phyloP scores from a whole-genome alignment of 2,888 invertebrate species.

The Diarsia dahlii region DNA sequence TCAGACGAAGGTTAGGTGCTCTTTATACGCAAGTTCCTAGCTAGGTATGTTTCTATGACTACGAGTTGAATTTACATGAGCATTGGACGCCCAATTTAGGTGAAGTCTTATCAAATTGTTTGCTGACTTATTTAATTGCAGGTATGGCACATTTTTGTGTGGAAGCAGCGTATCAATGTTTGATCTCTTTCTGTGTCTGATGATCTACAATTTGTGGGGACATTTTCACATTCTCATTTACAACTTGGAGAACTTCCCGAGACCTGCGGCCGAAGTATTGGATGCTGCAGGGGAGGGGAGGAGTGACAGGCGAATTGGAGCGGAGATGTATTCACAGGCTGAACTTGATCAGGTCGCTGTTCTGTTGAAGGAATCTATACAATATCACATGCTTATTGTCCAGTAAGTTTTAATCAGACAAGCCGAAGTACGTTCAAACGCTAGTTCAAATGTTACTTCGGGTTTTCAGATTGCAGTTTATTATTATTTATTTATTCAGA shows the following conservation, averaged over 20 bases:
- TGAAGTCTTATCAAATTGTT: neutral
- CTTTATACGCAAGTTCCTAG: neutral
- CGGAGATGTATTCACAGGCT: constrained; percentile 53
- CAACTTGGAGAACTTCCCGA: constrained; percentile 56
- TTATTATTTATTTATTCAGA: too few relatives aligned
- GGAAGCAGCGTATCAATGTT: constrained; percentile 58
- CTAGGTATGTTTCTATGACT: neutral
- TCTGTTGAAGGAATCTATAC: constrained; percentile 48
- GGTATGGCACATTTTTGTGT: constrained; percentile 49
- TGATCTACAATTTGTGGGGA: constrained; percentile 69
- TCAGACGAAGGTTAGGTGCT: too few relatives aligned
- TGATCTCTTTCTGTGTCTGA: constrained; percentile 64
- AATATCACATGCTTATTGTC: constrained; percentile 45
- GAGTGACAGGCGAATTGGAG: neutral
- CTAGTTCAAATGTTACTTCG: too few relatives aligned
- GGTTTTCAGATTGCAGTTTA: too few relatives aligned
- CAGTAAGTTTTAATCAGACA: constrained; percentile 35
- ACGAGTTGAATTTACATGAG: neutral
- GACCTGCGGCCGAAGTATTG: constrained; percentile 39
- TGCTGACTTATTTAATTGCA: constrained; percentile 14
- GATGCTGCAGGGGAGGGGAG: neutral
- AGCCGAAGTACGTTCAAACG: neutral
- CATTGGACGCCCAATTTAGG: neutral
- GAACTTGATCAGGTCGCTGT: constrained; percentile 34
- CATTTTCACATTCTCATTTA: constrained; percentile 66